These are phyloP conservation scores for Acleris laterana DNA, from an alignment of 2,888 invertebrate species.

Conservation along the genomic window DNA sequence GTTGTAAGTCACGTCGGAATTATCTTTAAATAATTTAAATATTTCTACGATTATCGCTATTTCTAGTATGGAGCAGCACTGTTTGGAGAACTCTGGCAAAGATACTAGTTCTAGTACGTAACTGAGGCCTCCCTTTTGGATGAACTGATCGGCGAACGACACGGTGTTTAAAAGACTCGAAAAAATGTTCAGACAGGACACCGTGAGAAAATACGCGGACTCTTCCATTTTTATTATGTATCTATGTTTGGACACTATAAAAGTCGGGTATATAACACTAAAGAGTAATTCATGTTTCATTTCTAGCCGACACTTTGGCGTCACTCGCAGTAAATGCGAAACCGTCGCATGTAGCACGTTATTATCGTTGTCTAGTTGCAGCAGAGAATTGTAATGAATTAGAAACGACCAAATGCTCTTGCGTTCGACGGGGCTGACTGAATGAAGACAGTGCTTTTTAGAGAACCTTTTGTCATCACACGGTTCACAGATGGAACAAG, in stretches of 20 bases:
- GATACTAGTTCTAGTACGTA: conserved; percentile 82
- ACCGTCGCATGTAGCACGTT: conserved; percentile 83
- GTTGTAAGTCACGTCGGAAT: conserved; percentile 59
- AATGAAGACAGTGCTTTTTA: conserved; percentile 61
- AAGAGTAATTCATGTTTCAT: conserved; percentile 85
- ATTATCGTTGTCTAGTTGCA: conserved; percentile 81
- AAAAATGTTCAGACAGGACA: conserved; percentile 85
- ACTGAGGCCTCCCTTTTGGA: conserved; percentile 82
- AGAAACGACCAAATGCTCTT: conserved; percentile 83
- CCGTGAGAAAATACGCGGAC: conserved; percentile 83
- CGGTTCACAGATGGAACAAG: conserved; percentile 74
- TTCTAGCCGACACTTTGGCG: conserved; percentile 79
- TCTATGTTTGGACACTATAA: conserved; percentile 80
- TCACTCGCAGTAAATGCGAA: conserved; percentile 84
- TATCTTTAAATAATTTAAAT: conserved; percentile 71
- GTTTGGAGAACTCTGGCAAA: conserved; percentile 81
- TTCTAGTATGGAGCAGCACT: conserved; percentile 85
- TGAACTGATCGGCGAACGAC: conserved; percentile 84
- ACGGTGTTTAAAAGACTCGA: conserved; percentile 82
- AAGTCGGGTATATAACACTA: conserved; percentile 85
- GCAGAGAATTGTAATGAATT: conserved; percentile 82
- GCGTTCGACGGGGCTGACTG: conserved; percentile 60
- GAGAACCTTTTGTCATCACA: conserved; percentile 58
- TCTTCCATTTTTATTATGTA: conserved; percentile 76
- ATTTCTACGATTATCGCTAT: conserved; percentile 85